Conservation (phyloP, 2,113 vertebrate species). For the Ammodytes dubius region DNA sequence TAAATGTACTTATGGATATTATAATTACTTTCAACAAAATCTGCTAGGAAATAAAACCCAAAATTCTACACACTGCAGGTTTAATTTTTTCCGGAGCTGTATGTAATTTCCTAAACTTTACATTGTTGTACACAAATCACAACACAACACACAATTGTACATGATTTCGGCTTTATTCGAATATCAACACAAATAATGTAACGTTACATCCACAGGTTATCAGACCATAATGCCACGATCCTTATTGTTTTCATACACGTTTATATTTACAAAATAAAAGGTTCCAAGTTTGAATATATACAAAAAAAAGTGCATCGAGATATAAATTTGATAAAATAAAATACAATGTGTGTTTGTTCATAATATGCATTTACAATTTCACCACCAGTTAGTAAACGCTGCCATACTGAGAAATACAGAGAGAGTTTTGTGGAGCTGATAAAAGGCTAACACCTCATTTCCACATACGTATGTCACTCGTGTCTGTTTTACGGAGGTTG, state of each 20-base stretch:
- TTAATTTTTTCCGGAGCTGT: too few species aligned
- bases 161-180: slow-evolving; percentile 12
- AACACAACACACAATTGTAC: neutral
- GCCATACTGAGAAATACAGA: too few species aligned
- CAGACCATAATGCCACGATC: slow-evolving; percentile 31
- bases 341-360: slow-evolving; percentile 20
- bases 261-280: slow-evolving; percentile 75
- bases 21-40: too few species aligned
- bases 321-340: slow-evolving; percentile 17
- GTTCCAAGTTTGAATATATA: slow-evolving; percentile 76
- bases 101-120: too few species aligned
- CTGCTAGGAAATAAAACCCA: too few species aligned
- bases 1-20: too few species aligned
- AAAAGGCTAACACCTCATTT: too few species aligned
- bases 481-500: too few species aligned
- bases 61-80: too few species aligned
- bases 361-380: slow-evolving; percentile 55
- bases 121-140: neutral
- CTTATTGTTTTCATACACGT: slow-evolving; percentile 7
- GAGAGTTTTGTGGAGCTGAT: too few species aligned
- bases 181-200: neutral
- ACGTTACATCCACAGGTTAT: neutral
- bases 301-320: slow-evolving; percentile 78
- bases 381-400: too few species aligned
- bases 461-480: too few species aligned